These are phyloP conservation scores for Pipistrellus nathusii DNA, from an alignment of 2,797 vertebrate species.

Conservation along the genomic window DNA sequence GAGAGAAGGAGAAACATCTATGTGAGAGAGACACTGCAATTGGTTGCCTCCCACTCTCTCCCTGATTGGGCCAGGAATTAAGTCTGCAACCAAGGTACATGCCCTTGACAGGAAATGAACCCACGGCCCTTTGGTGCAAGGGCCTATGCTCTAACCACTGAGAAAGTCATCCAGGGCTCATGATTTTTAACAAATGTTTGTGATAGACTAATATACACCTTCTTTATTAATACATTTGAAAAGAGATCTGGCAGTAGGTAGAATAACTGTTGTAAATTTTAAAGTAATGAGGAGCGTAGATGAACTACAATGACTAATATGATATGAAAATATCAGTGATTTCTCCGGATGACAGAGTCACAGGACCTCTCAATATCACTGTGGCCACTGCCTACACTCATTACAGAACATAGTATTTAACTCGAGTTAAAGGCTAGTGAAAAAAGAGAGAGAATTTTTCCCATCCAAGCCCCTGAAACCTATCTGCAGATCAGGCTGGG, in stretches of 20 bases:
- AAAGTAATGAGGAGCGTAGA: background rate
- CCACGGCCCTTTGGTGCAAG: too few species aligned
- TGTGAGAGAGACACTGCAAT: too few species aligned
- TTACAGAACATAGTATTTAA: background rate
- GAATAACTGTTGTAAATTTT: background rate
- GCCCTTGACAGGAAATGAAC: too few species aligned
- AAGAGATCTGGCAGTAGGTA: conserved; percentile 12
- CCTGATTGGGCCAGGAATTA: too few species aligned
- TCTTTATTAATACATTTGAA: conserved; percentile 18
- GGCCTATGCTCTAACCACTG: too few species aligned
- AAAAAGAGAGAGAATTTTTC: background rate
- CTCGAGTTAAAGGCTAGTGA: background rate
- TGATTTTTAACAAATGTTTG: background rate
- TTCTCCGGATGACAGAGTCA: conserved; percentile 24
- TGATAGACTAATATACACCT: background rate
- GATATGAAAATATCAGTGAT: conserved; percentile 7
- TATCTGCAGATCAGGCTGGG: background rate
- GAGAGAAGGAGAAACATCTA: too few species aligned
- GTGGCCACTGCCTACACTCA: background rate
- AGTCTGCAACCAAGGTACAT: too few species aligned
- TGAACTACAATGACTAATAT: background rate
- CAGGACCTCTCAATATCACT: background rate
- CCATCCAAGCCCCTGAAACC: background rate
- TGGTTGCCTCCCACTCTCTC: too few species aligned
- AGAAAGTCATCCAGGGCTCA: too few species aligned